These are phyloP conservation scores for Porites lobata DNA, from an alignment of 92 coral and sea anemone species.

Conservation along the genomic window DNA sequence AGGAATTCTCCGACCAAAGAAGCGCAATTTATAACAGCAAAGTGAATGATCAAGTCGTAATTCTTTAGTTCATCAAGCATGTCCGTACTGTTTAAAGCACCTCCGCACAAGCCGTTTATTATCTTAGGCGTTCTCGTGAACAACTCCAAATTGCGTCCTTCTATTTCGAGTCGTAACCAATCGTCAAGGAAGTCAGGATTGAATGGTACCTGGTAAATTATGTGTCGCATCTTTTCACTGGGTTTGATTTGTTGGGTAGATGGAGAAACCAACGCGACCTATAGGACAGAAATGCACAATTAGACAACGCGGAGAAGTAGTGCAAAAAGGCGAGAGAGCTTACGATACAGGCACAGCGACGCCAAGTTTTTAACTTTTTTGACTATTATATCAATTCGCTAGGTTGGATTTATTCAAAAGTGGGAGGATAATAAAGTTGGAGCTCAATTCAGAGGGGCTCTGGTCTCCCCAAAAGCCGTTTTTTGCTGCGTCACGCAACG, in stretches of 20 bases:
- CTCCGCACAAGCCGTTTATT: slow-evolving; percentile 17
- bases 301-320: not conserved
- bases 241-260: slow-evolving; percentile 42
- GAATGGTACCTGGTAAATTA: slow-evolving; percentile 58
- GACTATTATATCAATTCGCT: too few species aligned
- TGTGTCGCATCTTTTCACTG: slow-evolving; percentile 43
- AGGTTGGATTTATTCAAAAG: too few species aligned
- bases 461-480: too few species aligned
- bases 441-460: too few species aligned
- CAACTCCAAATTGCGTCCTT: slow-evolving; percentile 1
- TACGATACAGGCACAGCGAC: too few species aligned
- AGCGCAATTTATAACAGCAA: slow-evolving; percentile 11
- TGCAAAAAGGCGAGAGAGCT: too few species aligned
- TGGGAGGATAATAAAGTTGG: too few species aligned
- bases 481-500: too few species aligned
- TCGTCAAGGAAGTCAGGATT: slow-evolving; percentile 30
- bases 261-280: slow-evolving; percentile 50
- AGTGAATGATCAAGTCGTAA: slow-evolving; percentile 43
- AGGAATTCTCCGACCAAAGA: slow-evolving; percentile 56
- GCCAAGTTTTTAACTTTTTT: too few species aligned
- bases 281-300: not conserved
- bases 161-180: not conserved
- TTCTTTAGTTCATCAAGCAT: slow-evolving; percentile 46
- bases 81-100: slow-evolving; percentile 36
- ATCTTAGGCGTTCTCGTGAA: not conserved